phyloP scores from a whole-genome alignment of 2,888 invertebrate species.

The Eustalomyia histrio region DNA sequence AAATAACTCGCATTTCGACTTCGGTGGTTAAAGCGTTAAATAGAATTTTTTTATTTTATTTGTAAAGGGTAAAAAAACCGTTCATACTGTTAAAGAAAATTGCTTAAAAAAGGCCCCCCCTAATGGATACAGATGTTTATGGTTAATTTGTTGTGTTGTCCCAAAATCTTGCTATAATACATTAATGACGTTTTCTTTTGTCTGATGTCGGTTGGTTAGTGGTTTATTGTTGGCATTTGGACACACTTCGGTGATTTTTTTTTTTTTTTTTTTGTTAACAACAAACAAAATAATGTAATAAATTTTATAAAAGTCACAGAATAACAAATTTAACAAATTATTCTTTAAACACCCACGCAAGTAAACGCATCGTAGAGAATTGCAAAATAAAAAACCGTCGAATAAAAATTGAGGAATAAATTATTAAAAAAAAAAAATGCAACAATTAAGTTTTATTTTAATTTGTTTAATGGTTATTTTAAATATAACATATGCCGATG shows the following conservation, averaged over 20 bases:
- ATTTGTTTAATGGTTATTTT: conserved; percentile 15
- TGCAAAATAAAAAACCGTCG: conserved; percentile 16
- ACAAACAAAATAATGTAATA: conserved; percentile 36
- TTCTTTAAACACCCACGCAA: conserved; percentile 69
- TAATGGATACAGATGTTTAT: conserved; percentile 25
- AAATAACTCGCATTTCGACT: too few relatives aligned
- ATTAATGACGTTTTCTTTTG: conserved; percentile 44
- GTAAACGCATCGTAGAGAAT: conserved; percentile 49
- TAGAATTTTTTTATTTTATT: too few relatives aligned
- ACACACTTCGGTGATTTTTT: conserved; percentile 72
- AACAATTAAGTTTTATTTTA: conserved; percentile 23
- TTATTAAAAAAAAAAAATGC: conserved; percentile 17
- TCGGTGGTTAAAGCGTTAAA: too few relatives aligned
- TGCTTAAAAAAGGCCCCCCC: too few relatives aligned
- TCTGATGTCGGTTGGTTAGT: conserved; percentile 2
- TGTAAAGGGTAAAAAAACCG: too few relatives aligned
- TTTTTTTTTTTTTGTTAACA: conserved; percentile 65
- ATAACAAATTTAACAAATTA: conserved; percentile 68
- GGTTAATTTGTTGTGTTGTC: conserved; percentile 36
- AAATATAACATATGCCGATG: conserved; percentile 67
- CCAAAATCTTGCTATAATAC: conserved; percentile 33
- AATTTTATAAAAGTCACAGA: conserved; percentile 61
- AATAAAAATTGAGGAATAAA: conserved; percentile 24
- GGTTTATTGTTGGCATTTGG: conserved; percentile 51
- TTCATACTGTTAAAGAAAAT: too few relatives aligned